These are phyloP conservation scores for Hypomecis punctinalis DNA, from an alignment of 2,888 invertebrate genomes.

Conservation along the genomic window DNA sequence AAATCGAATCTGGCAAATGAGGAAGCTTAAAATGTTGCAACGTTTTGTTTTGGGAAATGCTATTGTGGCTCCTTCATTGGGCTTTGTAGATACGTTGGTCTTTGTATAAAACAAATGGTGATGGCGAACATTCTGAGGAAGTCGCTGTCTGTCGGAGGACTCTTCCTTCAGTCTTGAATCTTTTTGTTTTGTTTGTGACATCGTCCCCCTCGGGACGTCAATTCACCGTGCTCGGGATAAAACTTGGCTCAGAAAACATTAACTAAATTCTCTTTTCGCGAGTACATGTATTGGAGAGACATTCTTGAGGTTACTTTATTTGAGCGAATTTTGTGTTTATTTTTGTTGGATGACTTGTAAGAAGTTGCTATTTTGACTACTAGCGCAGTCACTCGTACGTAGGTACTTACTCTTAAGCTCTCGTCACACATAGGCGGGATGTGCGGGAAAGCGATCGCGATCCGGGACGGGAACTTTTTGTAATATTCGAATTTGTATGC, in stretches of 20 bases:
- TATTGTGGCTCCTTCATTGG: neutral
- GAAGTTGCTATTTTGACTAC: neutral
- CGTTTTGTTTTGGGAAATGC: neutral
- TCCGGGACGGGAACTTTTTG: no score
- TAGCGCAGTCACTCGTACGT: no score
- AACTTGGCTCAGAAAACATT: conserved; percentile 55
- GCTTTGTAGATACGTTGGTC: neutral
- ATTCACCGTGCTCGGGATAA: conserved; percentile 53
- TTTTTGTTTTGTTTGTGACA: conserved; percentile 62
- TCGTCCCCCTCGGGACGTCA: conserved; percentile 51
- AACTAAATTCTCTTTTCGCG: conserved; percentile 48
- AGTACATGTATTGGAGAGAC: conserved; percentile 37
- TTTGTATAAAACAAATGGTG: conserved; percentile 34
- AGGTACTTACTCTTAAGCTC: no score
- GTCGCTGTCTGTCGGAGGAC: conserved; percentile 49
- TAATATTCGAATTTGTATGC: no score
- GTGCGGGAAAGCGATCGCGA: no score
- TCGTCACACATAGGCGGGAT: no score
- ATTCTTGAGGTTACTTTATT: conserved; percentile 24
- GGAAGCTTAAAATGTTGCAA: neutral
- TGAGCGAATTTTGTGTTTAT: conserved; percentile 30
- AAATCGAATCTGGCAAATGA: neutral
- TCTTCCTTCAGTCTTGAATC: conserved; percentile 56
- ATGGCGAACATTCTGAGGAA: conserved; percentile 53
- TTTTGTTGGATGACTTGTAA: conserved; percentile 2